Conservation (phyloP, 2,797 vertebrate species). For the Macrochelys suwanniensis region DNA sequence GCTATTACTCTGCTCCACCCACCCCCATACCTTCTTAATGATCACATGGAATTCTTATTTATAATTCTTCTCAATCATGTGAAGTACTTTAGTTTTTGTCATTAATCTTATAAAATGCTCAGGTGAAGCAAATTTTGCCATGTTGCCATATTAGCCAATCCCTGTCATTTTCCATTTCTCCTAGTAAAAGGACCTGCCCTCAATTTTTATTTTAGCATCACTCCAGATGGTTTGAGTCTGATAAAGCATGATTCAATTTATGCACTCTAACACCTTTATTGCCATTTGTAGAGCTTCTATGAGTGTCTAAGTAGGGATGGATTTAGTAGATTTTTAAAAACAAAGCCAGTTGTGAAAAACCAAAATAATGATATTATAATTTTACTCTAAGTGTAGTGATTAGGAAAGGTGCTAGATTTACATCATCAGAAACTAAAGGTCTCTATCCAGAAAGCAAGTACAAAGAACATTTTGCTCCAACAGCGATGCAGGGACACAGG, state of each 20-base stretch:
- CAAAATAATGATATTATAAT: background rate
- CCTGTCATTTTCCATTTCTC: slow-evolving; percentile 2
- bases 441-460: background rate
- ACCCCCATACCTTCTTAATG: background rate
- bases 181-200: background rate
- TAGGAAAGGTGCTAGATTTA: background rate
- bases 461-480: background rate
- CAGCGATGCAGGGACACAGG: background rate
- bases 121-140: background rate
- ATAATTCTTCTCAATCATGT: background rate
- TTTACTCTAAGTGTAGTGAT: background rate
- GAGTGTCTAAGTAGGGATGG: background rate
- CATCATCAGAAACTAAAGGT: background rate
- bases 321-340: slow-evolving; percentile 36
- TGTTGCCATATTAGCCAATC: background rate
- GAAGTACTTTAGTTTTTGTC: slow-evolving; percentile 13
- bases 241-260: background rate
- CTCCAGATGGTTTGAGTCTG: background rate
- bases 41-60: background rate
- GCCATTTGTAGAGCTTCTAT: background rate
- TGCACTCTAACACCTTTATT: background rate
- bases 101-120: background rate
- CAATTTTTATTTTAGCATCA: background rate
- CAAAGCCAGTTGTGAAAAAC: slow-evolving; percentile 32
- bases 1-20: background rate